Conservation (phyloP, 1,140 invertebrate genomes). For the Pseudomyrmex gracilis region DNA sequence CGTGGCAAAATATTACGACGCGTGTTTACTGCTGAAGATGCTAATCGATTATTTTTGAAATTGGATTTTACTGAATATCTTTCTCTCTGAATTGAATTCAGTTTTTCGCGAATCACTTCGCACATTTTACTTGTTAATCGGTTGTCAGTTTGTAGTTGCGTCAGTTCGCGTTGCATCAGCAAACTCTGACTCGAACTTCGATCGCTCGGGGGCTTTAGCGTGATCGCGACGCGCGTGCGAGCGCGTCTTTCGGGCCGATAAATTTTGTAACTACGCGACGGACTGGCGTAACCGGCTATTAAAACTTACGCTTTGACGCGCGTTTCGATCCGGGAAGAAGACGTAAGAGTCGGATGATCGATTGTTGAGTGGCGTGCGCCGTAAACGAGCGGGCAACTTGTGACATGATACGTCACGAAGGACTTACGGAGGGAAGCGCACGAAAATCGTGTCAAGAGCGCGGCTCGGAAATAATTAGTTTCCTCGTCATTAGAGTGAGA, state of each 20-base stretch:
- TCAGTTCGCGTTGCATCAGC: neutral
- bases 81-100: neutral
- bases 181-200: neutral
- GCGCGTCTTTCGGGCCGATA: slow-evolving; percentile 15
- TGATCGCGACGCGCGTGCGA: slow-evolving; percentile 11
- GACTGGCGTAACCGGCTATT: slow-evolving; percentile 55
- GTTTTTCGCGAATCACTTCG: neutral
- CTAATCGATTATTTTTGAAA: neutral
- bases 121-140: neutral
- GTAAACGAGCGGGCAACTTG: slow-evolving; percentile 41
- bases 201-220: neutral
- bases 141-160: neutral
- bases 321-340: slow-evolving; percentile 50
- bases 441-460: slow-evolving; percentile 58
- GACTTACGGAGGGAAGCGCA: slow-evolving; percentile 1
- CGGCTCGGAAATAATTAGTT: slow-evolving; percentile 68
- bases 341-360: slow-evolving; percentile 65
- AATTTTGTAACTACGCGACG: slow-evolving; percentile 29
- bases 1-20: neutral
- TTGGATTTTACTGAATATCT: no score
- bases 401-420: slow-evolving; percentile 31
- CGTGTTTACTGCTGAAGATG: neutral
- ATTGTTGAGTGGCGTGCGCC: slow-evolving; percentile 63
- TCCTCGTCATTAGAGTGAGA: slow-evolving; percentile 65
- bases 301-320: slow-evolving; percentile 62